phyloP scores from a whole-genome alignment of 1,140 invertebrate genomes.

The Cotesia glomerata region DNA sequence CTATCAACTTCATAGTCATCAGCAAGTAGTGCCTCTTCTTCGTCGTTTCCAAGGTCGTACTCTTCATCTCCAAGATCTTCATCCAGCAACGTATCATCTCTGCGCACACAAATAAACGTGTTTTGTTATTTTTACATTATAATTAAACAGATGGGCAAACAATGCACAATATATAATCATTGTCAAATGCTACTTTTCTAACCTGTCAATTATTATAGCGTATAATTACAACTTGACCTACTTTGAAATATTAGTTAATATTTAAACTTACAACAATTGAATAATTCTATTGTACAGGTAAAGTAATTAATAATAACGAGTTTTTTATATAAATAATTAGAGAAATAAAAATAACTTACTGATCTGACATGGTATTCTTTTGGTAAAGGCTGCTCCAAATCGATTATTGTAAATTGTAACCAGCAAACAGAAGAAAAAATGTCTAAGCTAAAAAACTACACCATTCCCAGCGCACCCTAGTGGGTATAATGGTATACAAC shows the following conservation, averaged over 20 bases:
- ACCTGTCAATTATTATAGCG: not conserved
- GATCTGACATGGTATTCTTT: slow-evolving; percentile 47
- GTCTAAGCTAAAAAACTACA: too few species aligned
- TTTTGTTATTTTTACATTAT: slow-evolving; percentile 8
- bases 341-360: slow-evolving; percentile 43
- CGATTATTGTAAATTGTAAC: slow-evolving; percentile 15
- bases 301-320: slow-evolving; percentile 22
- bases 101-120: slow-evolving; percentile 36
- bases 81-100: slow-evolving; percentile 59
- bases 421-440: too few species aligned
- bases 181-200: not conserved
- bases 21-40: slow-evolving; percentile 61
- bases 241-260: not conserved
- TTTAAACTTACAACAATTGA: slow-evolving; percentile 21
- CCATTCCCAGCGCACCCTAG: too few species aligned
- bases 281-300: not conserved
- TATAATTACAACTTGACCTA: not conserved
- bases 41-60: slow-evolving; percentile 61
- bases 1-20: slow-evolving; percentile 61
- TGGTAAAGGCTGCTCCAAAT: not conserved
- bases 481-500: too few species aligned
- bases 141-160: not conserved
- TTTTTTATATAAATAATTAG: slow-evolving; percentile 26
- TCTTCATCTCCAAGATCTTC: slow-evolving; percentile 61
- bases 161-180: not conserved